These are phyloP conservation scores for Drosophila elegans DNA, from an alignment of 1,140 invertebrate species.

Conservation along the genomic window DNA sequence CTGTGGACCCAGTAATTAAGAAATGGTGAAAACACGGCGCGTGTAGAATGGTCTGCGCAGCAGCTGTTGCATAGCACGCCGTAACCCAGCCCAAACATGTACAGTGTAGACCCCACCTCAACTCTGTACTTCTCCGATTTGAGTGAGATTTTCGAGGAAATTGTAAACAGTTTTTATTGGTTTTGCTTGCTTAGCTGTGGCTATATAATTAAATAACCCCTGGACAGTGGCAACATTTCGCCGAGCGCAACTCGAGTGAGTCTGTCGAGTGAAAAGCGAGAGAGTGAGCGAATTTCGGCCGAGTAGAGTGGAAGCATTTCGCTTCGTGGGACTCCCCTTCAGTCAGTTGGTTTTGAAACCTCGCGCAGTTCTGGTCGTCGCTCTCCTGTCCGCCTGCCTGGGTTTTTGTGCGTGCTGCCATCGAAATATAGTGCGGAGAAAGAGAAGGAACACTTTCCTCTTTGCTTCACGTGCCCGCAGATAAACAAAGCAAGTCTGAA, in stretches of 20 bases:
- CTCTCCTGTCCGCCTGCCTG: slow-evolving; percentile 14
- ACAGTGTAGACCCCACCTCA: background rate
- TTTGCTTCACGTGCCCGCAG: slow-evolving; percentile 66
- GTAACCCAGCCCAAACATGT: background rate
- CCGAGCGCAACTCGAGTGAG: slow-evolving; percentile 42
- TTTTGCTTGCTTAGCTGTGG: slow-evolving; percentile 6
- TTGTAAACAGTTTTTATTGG: slow-evolving; percentile 27
- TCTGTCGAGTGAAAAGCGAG: slow-evolving; percentile 39
- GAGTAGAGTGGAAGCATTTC: slow-evolving; percentile 37
- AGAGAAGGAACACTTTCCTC: slow-evolving; percentile 30
- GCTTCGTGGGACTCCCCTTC: slow-evolving; percentile 34
- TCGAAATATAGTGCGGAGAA: slow-evolving; percentile 4
- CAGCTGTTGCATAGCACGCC: slow-evolving; percentile 49
- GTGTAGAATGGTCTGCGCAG: slow-evolving; percentile 44
- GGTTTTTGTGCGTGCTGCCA: slow-evolving; percentile 13
- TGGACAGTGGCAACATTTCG: slow-evolving; percentile 26
- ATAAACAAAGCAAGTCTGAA: slow-evolving; percentile 47
- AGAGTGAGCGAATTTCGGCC: slow-evolving; percentile 10
- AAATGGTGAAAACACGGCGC: slow-evolving; percentile 1
- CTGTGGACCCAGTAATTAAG: slow-evolving; percentile 25
- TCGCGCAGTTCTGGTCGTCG: slow-evolving; percentile 63
- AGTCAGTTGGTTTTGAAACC: slow-evolving; percentile 72
- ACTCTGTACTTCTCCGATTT: background rate
- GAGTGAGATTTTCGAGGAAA: slow-evolving; percentile 43
- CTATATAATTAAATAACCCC: slow-evolving; percentile 52